Evolutionary conservation across 2,113 vertebrate species (phyloP), one percentile per base, ranked within the genome.

Genomic region (Lampris incognitus): DNA sequence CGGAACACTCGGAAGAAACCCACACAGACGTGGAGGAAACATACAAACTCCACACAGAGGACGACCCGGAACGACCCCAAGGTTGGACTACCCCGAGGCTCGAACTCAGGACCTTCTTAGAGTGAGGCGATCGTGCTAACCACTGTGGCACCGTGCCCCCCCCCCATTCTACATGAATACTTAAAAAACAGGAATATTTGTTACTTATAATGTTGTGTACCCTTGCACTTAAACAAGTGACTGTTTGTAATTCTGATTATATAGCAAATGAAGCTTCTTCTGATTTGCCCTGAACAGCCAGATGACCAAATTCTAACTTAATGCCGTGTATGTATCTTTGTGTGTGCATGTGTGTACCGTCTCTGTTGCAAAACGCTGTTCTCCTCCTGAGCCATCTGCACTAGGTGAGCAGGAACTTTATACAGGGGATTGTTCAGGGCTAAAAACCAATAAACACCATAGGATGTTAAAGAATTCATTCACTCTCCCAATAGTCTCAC

Each of bases 361-460:
- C 87, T 94, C 58, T 88, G 91, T 50, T 95, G 95, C 46, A 98
- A 90, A 70, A 90, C 94, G 50, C 65, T 5, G 71, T 97, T 98
- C 78, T 95, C 94, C 69, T 95, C 94, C 65, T 94, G 92, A 83
- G 96, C 95, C 92, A 97, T 95, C 69, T 95, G 91, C 74, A 97
- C 86, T 48, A 99, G 93, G 36, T 96, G 94, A 61, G 82, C 76
- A 1, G 97, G 97, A 79, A 98, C 96, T 91, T 89, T 94, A 73
- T 96, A 97, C 1, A 91, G 89, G 13, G 95, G 95, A 80, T 97
- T 97, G 76, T 93, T 94, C 77, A 79, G 90, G 5, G 97, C 98
- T 99, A 93, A 42, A 85, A 90, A 92, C 50, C 3, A 54, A 74
- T 2, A 73, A 10, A 71, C 1, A 66, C 3, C 64, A 49, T 66